Conservation (phyloP, 1,140 invertebrate genomes). For the Lepidurus arcticus region DNA sequence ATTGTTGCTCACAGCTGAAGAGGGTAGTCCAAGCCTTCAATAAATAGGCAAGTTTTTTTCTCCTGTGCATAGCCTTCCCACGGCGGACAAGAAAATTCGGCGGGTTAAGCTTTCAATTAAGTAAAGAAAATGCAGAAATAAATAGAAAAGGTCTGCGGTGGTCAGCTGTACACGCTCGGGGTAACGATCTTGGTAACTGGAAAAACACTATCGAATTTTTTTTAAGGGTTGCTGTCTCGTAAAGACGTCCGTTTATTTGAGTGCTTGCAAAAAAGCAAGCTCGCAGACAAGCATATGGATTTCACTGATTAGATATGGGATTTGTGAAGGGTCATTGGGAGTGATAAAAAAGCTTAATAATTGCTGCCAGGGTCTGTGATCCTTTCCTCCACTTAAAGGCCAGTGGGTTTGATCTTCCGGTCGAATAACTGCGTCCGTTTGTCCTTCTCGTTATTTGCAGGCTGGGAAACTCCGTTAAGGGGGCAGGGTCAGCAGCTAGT, state of each 20-base stretch:
- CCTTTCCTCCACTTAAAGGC: neutral
- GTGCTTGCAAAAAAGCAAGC: neutral
- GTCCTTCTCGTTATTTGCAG: neutral
- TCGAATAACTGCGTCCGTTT: neutral
- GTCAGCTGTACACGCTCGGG: neutral
- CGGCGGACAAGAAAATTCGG: too few species aligned
- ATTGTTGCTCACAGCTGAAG: too few species aligned
- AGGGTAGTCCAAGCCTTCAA: too few species aligned
- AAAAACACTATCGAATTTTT: neutral
- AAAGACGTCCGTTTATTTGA: neutral
- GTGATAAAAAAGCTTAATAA: neutral
- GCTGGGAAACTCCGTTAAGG: neutral
- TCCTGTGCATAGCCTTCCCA: too few species aligned
- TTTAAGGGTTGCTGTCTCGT: neutral
- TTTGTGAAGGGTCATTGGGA: neutral
- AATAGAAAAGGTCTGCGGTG: neutral
- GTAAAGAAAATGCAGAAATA: too few species aligned
- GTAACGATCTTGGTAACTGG: neutral
- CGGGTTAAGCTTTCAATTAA: too few species aligned
- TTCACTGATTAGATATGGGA: neutral
- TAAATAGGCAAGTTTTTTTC: too few species aligned
- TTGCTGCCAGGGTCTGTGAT: neutral
- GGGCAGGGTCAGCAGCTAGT: constrained; percentile 3
- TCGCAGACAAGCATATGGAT: neutral
- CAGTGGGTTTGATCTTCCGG: neutral